These are phyloP conservation scores for Thalassaphorura encarpata DNA, from an alignment of 1,140 invertebrate species.

Conservation along the genomic window DNA sequence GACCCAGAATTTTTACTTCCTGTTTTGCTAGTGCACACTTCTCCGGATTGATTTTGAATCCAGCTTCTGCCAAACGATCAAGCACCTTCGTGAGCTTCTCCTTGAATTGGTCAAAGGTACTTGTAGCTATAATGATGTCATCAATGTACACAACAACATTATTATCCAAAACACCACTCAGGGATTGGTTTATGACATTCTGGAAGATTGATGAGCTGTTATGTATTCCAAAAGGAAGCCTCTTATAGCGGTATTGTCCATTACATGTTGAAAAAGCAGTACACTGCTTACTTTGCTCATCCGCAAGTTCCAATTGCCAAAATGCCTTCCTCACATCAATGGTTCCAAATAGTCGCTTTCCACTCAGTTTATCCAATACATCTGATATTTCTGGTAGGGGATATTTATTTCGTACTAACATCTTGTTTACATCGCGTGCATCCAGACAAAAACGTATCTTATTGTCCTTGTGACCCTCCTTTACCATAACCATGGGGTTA, in stretches of 20 bases:
- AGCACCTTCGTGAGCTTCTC: not conserved
- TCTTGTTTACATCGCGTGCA: not conserved
- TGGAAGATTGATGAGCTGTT: constrained; percentile 36
- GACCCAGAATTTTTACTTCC: constrained; percentile 15
- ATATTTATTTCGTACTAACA: not conserved
- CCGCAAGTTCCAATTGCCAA: constrained; percentile 28
- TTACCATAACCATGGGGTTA: not conserved
- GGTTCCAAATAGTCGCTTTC: constrained; percentile 16
- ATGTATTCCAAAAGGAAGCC: constrained; percentile 37
- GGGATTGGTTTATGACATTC: constrained; percentile 35
- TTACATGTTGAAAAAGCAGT: constrained; percentile 29
- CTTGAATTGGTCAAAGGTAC: not conserved
- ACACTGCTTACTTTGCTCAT: constrained; percentile 33
- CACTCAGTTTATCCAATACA: not conserved
- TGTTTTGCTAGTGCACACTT: constrained; percentile 6
- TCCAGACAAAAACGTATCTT: not conserved
- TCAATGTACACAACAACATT: constrained; percentile 14
- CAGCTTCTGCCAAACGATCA: not conserved
- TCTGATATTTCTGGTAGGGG: not conserved
- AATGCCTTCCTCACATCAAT: constrained; percentile 32
- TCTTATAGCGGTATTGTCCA: constrained; percentile 35
- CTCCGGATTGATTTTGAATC: constrained; percentile 18
- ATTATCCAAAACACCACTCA: constrained; percentile 25
- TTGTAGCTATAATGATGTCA: not conserved
- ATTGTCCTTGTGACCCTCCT: not conserved